Evolutionary conservation across 2,797 vertebrate species (phyloP).

Genomic region (Danio aesculapii): DNA sequence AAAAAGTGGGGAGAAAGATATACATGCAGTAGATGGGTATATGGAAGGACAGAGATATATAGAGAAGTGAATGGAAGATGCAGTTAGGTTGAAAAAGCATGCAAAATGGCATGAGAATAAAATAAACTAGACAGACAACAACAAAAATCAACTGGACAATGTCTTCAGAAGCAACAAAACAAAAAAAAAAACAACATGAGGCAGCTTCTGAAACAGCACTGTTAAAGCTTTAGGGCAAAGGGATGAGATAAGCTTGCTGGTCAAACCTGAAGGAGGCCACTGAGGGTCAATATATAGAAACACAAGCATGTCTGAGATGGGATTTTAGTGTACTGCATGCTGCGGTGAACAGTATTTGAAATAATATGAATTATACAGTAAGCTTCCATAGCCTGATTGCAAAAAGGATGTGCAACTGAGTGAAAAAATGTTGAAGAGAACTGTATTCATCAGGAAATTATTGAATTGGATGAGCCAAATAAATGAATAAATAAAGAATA

Average conservation of each 20-base stretch:
- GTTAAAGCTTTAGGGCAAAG: background rate
- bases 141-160: too few relatives aligned
- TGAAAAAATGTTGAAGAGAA: background rate
- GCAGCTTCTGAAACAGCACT: too few relatives aligned
- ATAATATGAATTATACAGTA: background rate
- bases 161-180: too few relatives aligned
- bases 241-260: conserved; percentile 7
- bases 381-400: background rate
- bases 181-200: too few relatives aligned
- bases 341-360: background rate
- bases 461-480: too few relatives aligned
- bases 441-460: background rate
- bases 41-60: too few relatives aligned
- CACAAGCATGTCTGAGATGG: background rate
- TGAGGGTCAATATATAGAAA: conserved; percentile 3
- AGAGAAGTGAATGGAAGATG: too few relatives aligned
- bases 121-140: too few relatives aligned
- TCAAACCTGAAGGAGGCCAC: background rate
- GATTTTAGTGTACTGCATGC: background rate
- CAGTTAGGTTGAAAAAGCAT: too few relatives aligned
- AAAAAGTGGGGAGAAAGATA: too few relatives aligned
- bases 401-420: background rate
- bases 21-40: too few relatives aligned
- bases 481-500: background rate
- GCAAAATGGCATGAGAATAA: too few relatives aligned